phyloP scores from a whole-genome alignment of 2,113 vertebrate species.

The Ia io region DNA sequence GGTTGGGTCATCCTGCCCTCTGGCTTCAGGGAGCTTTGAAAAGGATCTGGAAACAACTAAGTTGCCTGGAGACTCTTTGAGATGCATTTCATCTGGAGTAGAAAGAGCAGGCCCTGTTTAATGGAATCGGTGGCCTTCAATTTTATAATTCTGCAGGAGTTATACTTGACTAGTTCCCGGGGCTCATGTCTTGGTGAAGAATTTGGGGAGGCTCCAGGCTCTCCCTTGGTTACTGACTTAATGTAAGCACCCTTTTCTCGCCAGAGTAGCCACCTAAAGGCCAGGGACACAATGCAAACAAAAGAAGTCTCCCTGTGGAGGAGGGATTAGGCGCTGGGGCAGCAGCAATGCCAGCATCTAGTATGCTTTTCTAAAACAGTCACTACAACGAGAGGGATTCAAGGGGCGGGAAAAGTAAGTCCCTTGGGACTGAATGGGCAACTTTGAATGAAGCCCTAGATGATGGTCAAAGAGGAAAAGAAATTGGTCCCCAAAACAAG shows the following conservation, averaged over 20 bases:
- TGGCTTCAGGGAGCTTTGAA: background rate
- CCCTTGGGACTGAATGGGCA: background rate
- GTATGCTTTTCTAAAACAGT: background rate
- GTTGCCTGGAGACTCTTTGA: background rate
- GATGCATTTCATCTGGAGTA: background rate
- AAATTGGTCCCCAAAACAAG: background rate
- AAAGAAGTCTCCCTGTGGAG: background rate
- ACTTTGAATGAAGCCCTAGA: background rate
- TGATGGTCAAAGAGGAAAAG: background rate
- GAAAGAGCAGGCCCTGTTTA: background rate
- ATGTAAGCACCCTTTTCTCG: background rate
- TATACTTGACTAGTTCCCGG: background rate
- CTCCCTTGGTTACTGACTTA: background rate
- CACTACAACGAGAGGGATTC: background rate
- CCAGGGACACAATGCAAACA: background rate
- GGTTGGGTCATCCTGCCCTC: background rate
- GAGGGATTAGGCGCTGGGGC: background rate
- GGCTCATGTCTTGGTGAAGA: too few relatives aligned
- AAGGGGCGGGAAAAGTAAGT: slow-evolving; percentile 8
- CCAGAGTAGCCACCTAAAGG: background rate
- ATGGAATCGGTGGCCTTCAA: background rate
- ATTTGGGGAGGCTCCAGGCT: background rate
- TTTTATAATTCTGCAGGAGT: background rate
- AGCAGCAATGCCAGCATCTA: background rate
- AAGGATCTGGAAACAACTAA: background rate